Evolutionary conservation across 2,113 vertebrate species (phyloP), one percentile per base, ranked within the genome.

Genomic region (Alligator sinensis): DNA sequence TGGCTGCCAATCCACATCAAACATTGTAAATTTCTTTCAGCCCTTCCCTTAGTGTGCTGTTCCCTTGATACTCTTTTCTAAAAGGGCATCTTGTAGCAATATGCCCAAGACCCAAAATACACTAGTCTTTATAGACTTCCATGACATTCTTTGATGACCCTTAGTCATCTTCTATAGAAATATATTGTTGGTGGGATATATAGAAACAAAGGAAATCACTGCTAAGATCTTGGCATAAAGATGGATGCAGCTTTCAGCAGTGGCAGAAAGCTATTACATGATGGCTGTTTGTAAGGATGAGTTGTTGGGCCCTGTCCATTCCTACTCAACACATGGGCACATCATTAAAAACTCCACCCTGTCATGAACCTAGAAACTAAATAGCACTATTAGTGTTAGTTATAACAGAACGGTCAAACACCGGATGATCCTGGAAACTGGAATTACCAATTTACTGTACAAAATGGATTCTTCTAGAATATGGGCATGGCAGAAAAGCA

Each of bases 251-350:
- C 54, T 47, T 47, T 47, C 78, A 81, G 34, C 14, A 57, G n/a
- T 27, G 47, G 47, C 47, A 47, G 47, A 92, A 88, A 90, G 62
- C 28, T 93, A 16, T 24, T 74, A 58, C 63, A 63, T 60, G 74
- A 87, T 47, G 47, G 77, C 90, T 95, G 95, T 6, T 91, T 57
- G 54, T 87, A 78, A 94, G 81, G 11, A 34, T 62, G 58, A 92
- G 63, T 87, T 38, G 30, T 81, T 58, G 22, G 85, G 78, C 77
- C 92, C 91, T 79, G 11, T 77, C 77, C 60, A 5, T 60, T 77
- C 79, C 77, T 54, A 85, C 82, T 93, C 80, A 75, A 79, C 60
- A 87, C 82, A 77, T n/a, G 84, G 64, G 0, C 2, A 74, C 54
- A 70, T 89, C 64, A 70, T 70, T 54, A 87, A 76, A 93, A 64